Evolutionary conservation across 2,113 vertebrate genomes (phyloP), one percentile per base, ranked within the genome.

Genomic region (Gopherus evgoodei): DNA sequence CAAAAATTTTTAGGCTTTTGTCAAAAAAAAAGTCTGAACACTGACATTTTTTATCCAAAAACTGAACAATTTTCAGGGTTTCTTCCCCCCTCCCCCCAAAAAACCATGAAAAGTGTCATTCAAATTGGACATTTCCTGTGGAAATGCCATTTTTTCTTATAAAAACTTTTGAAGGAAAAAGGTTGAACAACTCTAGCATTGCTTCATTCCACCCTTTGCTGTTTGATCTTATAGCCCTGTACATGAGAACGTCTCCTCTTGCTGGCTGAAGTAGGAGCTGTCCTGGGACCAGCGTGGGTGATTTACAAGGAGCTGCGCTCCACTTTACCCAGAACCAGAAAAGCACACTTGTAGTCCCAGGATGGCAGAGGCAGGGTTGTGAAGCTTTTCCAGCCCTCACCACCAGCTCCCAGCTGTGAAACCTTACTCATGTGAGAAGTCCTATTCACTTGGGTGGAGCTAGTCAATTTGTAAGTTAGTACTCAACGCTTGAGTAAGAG

Each of bases 1-100:
- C 54, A 65, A 52, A 53, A 31, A 69, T 59, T 52, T 72, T 87
- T 49, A 84, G 86, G 86, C 47, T 86, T 91, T 79, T 83, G 27
- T 11, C 31, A 38, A 44, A 31, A 21, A 31, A 4, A 31, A 4
- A 12, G 80, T 35, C 35, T 2, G 9, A 53, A 53, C 83, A 79
- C 2, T 52, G 49, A 91, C 81, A 7, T 1, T 56, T 38, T 27
- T 87, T 88, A 35, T 57, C 53, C 56, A 72, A 81, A 88, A 57
- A 12, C 6, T 52, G 42, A 88, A 25, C 3, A 76, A 84, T 1
- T 1, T 16, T 83, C 53, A 57, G 53, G 69, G 78, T 59, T 24
- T 7, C 8, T 38, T 50, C 8, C 12, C 12, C 12, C 5, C 56
- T 6, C 27, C 27, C 27, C 5, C 29, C n/a, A 59, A 59, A 90